Conservation (phyloP, 2,888 invertebrate species). For the Falcaria lacertinaria region DNA sequence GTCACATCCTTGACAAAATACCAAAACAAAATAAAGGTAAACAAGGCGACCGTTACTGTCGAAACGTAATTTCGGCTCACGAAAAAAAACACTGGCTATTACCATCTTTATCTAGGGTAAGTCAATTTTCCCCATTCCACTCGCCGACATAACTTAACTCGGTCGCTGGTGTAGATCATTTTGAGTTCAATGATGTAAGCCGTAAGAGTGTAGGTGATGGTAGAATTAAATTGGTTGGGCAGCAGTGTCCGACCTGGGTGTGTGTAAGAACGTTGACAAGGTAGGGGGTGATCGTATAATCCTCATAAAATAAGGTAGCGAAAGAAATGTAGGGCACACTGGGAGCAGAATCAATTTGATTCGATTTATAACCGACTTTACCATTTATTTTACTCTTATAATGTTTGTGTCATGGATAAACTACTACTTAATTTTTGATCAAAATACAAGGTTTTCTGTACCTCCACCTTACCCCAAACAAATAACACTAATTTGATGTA, state of each 20-base stretch:
- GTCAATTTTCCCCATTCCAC: conserved; percentile 71
- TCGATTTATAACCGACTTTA: background rate
- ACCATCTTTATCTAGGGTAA: conserved; percentile 75
- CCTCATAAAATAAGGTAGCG: conserved; percentile 75
- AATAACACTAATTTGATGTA: no score
- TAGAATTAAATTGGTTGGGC: conserved; percentile 24
- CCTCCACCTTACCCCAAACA: no score
- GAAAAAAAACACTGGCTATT: conserved; percentile 67
- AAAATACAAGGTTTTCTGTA: no score
- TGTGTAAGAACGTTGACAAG: conserved; percentile 74
- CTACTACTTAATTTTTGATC: no score
- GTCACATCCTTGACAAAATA: conserved; percentile 24
- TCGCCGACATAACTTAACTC: conserved; percentile 22
- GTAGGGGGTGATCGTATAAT: conserved; percentile 76
- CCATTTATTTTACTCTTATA: no score
- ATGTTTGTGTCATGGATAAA: no score
- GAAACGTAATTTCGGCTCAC: conserved; percentile 56
- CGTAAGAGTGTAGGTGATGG: conserved; percentile 17
- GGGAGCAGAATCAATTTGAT: conserved; percentile 23
- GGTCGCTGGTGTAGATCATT: conserved; percentile 8
- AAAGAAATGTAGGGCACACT: conserved; percentile 44
- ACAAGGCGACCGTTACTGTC: conserved; percentile 64
- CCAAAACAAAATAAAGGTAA: conserved; percentile 66
- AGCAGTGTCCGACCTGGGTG: conserved; percentile 70
- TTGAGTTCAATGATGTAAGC: conserved; percentile 14